A percentile compares a stretch with the other conserved stretches of the same genome.
These are phyloP conservation scores for Otocyon megalotis DNA, from an alignment of 2,113 vertebrate genomes.

Conservation along the genomic window DNA sequence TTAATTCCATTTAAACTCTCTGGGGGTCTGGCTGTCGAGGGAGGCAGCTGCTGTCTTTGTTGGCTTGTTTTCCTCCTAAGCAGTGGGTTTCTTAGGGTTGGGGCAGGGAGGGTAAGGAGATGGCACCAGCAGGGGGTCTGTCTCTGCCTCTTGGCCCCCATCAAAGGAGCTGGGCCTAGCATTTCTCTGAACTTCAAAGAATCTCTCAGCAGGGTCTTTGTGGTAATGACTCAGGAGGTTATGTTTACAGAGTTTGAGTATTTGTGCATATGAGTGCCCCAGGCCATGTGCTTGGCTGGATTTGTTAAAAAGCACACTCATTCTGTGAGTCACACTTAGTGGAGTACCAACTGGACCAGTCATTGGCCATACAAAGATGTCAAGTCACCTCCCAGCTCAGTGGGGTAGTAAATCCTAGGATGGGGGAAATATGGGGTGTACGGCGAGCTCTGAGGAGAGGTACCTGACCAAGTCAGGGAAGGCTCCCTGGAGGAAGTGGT, in stretches of 20 bases:
- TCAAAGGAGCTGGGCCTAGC: background rate
- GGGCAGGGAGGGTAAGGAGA: background rate
- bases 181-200: slow-evolving; percentile 60
- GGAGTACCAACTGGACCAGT: background rate
- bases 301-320: background rate
- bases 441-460: background rate
- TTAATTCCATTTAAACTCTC: slow-evolving; percentile 72
- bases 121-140: background rate
- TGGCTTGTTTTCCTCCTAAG: background rate
- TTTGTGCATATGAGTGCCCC: background rate
- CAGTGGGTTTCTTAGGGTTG: background rate
- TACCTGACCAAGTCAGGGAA: background rate
- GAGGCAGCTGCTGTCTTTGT: slow-evolving; percentile 15
- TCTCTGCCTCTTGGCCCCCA: background rate
- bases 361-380: background rate
- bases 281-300: background rate
- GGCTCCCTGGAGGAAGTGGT: background rate
- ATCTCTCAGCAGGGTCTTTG: background rate
- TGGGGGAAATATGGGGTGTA: no score
- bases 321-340: background rate
- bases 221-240: background rate
- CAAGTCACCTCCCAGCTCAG: background rate
- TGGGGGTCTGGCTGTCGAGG: background rate
- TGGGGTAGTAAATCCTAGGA: background rate
- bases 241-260: background rate